phyloP scores from a whole-genome alignment of 2,113 vertebrate genomes.

The Odocoileus virginianus region DNA sequence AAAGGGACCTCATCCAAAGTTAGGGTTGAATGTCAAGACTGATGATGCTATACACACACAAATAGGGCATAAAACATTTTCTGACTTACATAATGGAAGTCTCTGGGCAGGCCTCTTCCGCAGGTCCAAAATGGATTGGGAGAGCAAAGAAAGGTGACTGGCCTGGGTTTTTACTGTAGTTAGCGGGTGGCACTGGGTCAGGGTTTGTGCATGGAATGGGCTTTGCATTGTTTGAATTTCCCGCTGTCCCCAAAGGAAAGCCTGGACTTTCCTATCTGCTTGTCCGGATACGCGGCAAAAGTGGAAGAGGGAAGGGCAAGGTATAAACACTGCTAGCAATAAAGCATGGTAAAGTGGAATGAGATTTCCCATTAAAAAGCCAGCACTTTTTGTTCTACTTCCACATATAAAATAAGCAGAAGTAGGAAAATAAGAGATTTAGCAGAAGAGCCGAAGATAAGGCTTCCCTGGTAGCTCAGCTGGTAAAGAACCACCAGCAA shows the following conservation, averaged over 20 bases:
- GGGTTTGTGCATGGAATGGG: background rate
- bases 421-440: background rate
- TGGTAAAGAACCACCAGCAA: background rate
- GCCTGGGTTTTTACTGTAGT: background rate
- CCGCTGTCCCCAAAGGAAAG: fast-evolving
- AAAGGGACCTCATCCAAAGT: background rate
- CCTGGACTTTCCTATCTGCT: background rate
- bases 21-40: background rate
- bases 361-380: background rate
- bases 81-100: background rate
- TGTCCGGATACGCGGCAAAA: background rate
- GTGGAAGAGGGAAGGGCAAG: background rate
- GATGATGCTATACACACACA: background rate
- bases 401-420: background rate
- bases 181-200: background rate
- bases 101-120: too few relatives aligned
- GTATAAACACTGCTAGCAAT: background rate
- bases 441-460: background rate
- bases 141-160: background rate
- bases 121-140: background rate
- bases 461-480: background rate
- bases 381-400: background rate
- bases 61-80: background rate
- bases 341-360: background rate
- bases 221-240: background rate